phyloP scores from a whole-genome alignment of 2,888 invertebrate species.

The Drosophila gaucha region DNA sequence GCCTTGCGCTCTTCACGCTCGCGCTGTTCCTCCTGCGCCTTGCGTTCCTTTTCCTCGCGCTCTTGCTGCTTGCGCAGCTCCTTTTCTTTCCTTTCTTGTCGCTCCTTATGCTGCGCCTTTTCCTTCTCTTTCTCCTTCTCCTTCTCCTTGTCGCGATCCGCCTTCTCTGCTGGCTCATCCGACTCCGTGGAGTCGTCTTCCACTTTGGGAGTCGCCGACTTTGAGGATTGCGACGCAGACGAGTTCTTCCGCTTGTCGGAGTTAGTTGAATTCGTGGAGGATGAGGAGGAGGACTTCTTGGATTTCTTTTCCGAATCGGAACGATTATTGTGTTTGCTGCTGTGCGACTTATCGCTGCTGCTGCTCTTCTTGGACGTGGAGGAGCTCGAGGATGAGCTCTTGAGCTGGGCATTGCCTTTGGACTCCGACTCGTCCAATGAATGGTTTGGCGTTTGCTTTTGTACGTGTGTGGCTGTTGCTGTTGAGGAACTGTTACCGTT shows the following conservation, averaged over 20 bases:
- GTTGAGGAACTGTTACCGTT: slow-evolving; percentile 82
- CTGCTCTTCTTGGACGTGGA: slow-evolving; percentile 40
- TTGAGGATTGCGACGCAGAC: slow-evolving; percentile 61
- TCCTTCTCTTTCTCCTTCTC: slow-evolving; percentile 56
- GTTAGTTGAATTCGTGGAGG: slow-evolving; percentile 14
- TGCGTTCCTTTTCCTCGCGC: slow-evolving; percentile 63
- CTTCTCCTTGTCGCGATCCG: slow-evolving; percentile 39
- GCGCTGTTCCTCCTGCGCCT: slow-evolving; percentile 59
- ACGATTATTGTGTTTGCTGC: slow-evolving; percentile 81
- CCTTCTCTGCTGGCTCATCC: slow-evolving; percentile 65
- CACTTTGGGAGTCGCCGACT: slow-evolving; percentile 60
- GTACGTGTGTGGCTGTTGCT: slow-evolving; percentile 58
- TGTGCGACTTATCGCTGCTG: slow-evolving; percentile 45
- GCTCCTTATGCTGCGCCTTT: slow-evolving; percentile 42
- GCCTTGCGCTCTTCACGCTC: slow-evolving; percentile 54
- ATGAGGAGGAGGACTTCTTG: slow-evolving; percentile 49
- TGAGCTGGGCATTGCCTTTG: slow-evolving; percentile 33
- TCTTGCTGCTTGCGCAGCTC: slow-evolving; percentile 65
- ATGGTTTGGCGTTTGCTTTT: slow-evolving; percentile 59
- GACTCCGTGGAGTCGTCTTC: slow-evolving; percentile 76
- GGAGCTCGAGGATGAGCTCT: slow-evolving; percentile 23
- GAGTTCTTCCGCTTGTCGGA: slow-evolving; percentile 79
- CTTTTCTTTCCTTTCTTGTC: slow-evolving; percentile 65
- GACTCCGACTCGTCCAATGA: slow-evolving; percentile 48
- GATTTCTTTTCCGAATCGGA: slow-evolving; percentile 78